Base-by-base conservation (phyloP, 2,888 invertebrate species). In the Malthinus seriepunctatus region DNA sequence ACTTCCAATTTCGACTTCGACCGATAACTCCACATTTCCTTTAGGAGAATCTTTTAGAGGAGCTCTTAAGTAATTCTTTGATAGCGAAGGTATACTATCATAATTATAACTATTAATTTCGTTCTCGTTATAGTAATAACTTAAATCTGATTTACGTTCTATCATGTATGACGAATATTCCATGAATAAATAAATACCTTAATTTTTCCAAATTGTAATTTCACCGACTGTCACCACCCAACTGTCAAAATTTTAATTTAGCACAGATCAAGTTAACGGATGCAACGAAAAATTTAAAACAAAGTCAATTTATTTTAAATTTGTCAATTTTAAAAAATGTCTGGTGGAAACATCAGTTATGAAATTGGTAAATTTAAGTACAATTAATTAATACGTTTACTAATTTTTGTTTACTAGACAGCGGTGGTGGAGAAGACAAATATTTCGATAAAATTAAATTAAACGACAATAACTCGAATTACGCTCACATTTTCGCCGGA, bases 1-100 rank as follows among this genome's bases (percentile, higher is more conserved):
- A 39, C 73, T 72, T 51, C 74, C 72, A 63, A 77, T 73, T 63
- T 78, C 76, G 2, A 77, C 69, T 60, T 78, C 77, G 14, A 78
- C 61, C 10, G 71, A 73, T 11, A 76, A 64, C 60, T 73, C 73
- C 14, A 71, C 66, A 58, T 58, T 59, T 59, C 51, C 47, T 39
- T 52, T 14, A 33, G 56, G 49, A 8, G 34, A 34, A 35, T 37
- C 32, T 9, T 23, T 33, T 15, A 11, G n/a, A 37, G 38, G 15
- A 32, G 15, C 6, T 37, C 31, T 49, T 4, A 23, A 4, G 4
- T 7, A 45, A 38, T 38, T 48, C 8, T 14, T 51, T n/a, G 45
- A 32, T 8, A 37, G 2, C 10, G 10, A 15, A 10, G 45, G 14
- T 7, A 10, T 8, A 32, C 48, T 55, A 15, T 56, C 60, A 11